Evolutionary conservation across 1,140 invertebrate genomes (phyloP), one percentile per base, ranked within the genome.

Genomic region (Agrilus planipennis): DNA sequence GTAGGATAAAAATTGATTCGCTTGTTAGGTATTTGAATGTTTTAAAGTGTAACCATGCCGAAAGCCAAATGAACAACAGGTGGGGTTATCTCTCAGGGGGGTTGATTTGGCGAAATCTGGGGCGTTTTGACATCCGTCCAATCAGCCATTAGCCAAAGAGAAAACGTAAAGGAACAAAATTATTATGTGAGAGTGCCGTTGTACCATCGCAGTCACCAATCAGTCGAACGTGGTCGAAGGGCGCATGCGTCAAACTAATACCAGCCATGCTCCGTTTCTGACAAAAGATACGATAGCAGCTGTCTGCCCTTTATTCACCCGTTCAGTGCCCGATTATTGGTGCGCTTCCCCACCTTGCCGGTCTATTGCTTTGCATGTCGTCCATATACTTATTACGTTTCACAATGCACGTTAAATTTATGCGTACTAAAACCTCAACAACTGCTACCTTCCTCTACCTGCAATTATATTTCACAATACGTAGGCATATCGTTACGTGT

Each of bases 241-340:
- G 46, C 51, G 51, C 51, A 44, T 11, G 42, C 51, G 48, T 38
- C 14, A 20, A 18, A 12, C 17, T 1, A 17, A 22, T 21, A 50
- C 18, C 49, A 45, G 51, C 51, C 51, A 53, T 53, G 51, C 51
- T 49, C 51, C 35, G 40, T 35, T 39, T 21, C 34, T 23, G 15
- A 21, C 36, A 41, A 35, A 22, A 39, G 46, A 44, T 50, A 46
- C 40, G 41, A 42, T n/a, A n/a, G n/a, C n/a, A n/a, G 43, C 28
- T 34, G 37, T 31, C 35, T 16, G 22, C 27, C 37, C 37, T 20
- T 11, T 39, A 19, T 16, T n/a, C 22, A 12, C 19, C 37, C 27
- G 25, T 18, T 39, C 27, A 29, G 16, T 31, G 20, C 27, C 19
- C 29, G 41, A 47, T 45, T 45, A 52, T 52, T 52, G 51, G 51